Base-by-base conservation (phyloP, 2,113 vertebrate species). In the Mustela nigripes region DNA sequence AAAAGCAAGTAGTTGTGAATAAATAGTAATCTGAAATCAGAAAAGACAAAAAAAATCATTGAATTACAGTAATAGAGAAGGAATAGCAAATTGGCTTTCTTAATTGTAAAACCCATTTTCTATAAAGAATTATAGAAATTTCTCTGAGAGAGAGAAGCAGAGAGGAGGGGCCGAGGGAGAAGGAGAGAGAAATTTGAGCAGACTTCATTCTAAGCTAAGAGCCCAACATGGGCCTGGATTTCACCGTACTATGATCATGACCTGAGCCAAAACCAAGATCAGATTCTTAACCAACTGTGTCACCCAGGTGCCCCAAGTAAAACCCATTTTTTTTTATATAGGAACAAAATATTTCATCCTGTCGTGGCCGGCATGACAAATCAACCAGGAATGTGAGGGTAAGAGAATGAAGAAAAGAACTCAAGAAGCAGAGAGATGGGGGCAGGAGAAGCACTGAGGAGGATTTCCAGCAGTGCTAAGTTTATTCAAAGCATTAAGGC, bases 21-120 rank as follows among this genome's bases (percentile, higher is more conserved):
- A 65, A 65, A 93, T 15, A 97, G n/a, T 73, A 86, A 93, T 90
- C 48, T 62, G 74, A 95, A 39, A 91, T 88, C 14, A 58, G 42
- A 69, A 93, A 96, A 94, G 14, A 65, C 10, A 45, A 62, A 26
- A 62, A 62, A 62, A 24, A 60, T 7, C 60, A 48, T 18, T 63
- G 22, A 90, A 60, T 69, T 69, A 93, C 88, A 82, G 7, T 24
- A 73, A 85, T 21, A 45, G 31, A 92, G 7, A 76, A 92, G 67
- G 11, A 58, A 81, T 15, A 42, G 12, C 15, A 69, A 93, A 63
- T 56, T 74, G 14, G 22, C n/a, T 69, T 93, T 82, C 36, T 33
- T 87, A 26, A 63, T 71, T 93, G 69, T 71, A 18, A 91, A 91
- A 87, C 7, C 4, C 83, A 8, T 76, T 89, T 67, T n/a, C 19